A percentile compares a stretch with the other conserved stretches of the same genome.
Evolutionary conservation across 2,888 invertebrate species (phyloP).

Genomic region (Plusia festucae): DNA sequence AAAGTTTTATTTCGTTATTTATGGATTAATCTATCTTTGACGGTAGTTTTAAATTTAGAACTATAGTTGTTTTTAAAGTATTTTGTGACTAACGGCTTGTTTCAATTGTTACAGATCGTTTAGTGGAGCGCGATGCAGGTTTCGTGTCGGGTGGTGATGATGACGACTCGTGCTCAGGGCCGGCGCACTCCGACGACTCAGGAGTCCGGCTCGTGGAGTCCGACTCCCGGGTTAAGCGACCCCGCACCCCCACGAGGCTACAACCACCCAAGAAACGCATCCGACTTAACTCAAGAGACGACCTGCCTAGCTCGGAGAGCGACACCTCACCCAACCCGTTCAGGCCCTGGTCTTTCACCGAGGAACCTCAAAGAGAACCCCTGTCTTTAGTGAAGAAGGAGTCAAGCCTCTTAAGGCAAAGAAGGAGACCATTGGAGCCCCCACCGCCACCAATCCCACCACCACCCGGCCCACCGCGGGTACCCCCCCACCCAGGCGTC

Average conservation of each 20-base stretch:
- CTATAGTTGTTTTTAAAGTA: neutral
- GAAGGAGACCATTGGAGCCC: slow-evolving; percentile 76
- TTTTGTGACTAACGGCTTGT: slow-evolving; percentile 30
- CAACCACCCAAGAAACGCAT: slow-evolving; percentile 93
- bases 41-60: neutral
- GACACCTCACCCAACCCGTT: slow-evolving; percentile 87
- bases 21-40: neutral
- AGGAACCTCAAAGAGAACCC: slow-evolving; percentile 91
- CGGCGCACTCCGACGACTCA: slow-evolving; percentile 87
- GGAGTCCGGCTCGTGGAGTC: slow-evolving; percentile 83
- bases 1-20: slow-evolving; percentile 1
- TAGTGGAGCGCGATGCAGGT: slow-evolving; percentile 91
- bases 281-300: slow-evolving; percentile 85
- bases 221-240: slow-evolving; percentile 89
- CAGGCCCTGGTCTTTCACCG: slow-evolving; percentile 91
- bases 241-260: slow-evolving; percentile 76
- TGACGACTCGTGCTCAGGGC: slow-evolving; percentile 89
- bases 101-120: slow-evolving; percentile 87
- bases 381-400: slow-evolving; percentile 90
- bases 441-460: slow-evolving; percentile 75
- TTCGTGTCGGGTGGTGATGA: slow-evolving; percentile 94
- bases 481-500: slow-evolving; percentile 88
- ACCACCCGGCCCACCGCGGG: slow-evolving; percentile 81
- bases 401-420: slow-evolving; percentile 74
- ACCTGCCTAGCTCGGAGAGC: slow-evolving; percentile 79